Percentiles rank a stretch among this genome's conserved stretches.
These are phyloP conservation scores for Protaetia brevitarsis DNA, from an alignment of 1,140 invertebrate species.

Conservation along the genomic window DNA sequence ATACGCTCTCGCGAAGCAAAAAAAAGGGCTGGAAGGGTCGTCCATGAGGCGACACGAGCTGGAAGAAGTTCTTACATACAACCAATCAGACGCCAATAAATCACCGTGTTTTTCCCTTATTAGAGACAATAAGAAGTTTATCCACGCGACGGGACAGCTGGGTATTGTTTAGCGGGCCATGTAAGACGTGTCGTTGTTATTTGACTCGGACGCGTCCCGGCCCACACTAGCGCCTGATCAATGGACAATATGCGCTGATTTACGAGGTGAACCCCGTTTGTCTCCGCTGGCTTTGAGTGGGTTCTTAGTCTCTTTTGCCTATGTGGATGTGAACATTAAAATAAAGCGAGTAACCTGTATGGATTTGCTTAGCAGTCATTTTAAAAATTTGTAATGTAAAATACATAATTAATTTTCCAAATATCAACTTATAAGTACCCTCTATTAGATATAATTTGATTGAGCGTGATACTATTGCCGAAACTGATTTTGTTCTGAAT, in stretches of 20 bases:
- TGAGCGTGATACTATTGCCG: too few relatives aligned
- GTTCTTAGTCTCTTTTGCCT: too few relatives aligned
- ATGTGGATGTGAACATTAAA: too few relatives aligned
- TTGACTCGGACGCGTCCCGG: constrained; percentile 1
- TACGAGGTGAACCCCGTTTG: neutral
- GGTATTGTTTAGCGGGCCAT: constrained; percentile 8
- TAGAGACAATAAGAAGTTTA: constrained; percentile 15
- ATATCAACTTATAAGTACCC: too few relatives aligned
- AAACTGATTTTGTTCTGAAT: too few relatives aligned
- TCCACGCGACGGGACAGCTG: constrained; percentile 2
- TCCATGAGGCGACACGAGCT: neutral
- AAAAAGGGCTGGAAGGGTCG: neutral
- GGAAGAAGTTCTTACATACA: neutral
- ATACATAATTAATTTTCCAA: too few relatives aligned
- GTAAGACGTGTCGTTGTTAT: neutral
- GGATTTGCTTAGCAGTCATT: too few relatives aligned
- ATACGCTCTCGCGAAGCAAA: neutral
- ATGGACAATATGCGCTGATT: constrained; percentile 14
- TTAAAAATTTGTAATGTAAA: too few relatives aligned
- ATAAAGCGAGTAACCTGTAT: too few relatives aligned
- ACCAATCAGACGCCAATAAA: constrained; percentile 14
- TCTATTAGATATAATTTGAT: too few relatives aligned
- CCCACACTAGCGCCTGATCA: constrained; percentile 6
- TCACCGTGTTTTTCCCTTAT: constrained; percentile 5
- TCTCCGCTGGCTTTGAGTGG: too few relatives aligned